Percentiles rank a stretch among this genome's conserved stretches.
Evolutionary conservation across 1,140 invertebrate genomes (phyloP).

Genomic region (Plectrocnemia conspersa): DNA sequence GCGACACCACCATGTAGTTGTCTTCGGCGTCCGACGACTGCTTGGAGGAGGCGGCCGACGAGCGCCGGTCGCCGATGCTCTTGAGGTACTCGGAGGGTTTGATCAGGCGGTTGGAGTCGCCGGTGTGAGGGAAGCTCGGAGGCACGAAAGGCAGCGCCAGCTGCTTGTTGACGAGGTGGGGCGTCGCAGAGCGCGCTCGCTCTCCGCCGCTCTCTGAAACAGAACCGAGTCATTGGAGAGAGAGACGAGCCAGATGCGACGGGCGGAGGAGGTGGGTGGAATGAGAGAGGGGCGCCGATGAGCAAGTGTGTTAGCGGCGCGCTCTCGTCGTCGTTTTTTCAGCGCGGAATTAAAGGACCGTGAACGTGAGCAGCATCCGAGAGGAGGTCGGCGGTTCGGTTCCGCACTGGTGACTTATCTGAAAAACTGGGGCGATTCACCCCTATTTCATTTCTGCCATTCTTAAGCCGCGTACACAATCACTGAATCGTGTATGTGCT

Average conservation of each 20-base stretch:
- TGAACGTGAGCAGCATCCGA: too few relatives aligned
- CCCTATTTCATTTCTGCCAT: too few relatives aligned
- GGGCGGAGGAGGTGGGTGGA: background rate
- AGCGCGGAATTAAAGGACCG: slow-evolving; percentile 8
- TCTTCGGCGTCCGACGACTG: slow-evolving; percentile 42
- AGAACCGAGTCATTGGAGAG: background rate
- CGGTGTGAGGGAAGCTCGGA: slow-evolving; percentile 71
- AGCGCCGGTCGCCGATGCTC: slow-evolving; percentile 67
- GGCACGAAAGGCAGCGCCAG: slow-evolving; percentile 82
- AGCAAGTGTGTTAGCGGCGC: slow-evolving; percentile 23
- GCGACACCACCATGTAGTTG: slow-evolving; percentile 30
- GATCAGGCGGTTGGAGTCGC: slow-evolving; percentile 73
- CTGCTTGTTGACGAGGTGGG: slow-evolving; percentile 74
- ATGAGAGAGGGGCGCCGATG: too few relatives aligned
- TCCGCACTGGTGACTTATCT: too few relatives aligned
- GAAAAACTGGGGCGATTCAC: too few relatives aligned
- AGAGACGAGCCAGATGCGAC: background rate
- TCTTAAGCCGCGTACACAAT: too few relatives aligned
- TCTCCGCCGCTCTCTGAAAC: background rate
- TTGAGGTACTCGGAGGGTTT: slow-evolving; percentile 88
- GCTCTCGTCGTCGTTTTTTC: slow-evolving; percentile 2
- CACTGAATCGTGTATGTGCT: too few relatives aligned
- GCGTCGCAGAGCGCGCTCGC: slow-evolving; percentile 49
- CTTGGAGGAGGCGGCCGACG: slow-evolving; percentile 50
- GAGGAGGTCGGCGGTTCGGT: too few relatives aligned